Evolutionary conservation across 2,797 vertebrate species (phyloP), one percentile per base, ranked within the genome.

Genomic region (Microchirus variegatus): DNA sequence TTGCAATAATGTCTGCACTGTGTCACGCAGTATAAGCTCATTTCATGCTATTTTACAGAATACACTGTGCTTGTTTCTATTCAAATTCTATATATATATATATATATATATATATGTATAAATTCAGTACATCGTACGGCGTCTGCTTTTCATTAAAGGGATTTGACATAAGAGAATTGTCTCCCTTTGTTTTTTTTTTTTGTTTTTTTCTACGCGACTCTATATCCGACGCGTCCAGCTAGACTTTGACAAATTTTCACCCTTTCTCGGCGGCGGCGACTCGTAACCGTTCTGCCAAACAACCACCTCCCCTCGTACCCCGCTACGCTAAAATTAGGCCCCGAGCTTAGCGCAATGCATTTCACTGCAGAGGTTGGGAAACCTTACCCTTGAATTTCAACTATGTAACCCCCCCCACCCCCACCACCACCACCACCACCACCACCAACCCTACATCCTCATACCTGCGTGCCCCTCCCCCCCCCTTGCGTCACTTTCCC

Each of bases 351-450:
- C 38, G 70, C 78, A 83, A 82, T 82, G 75, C 76, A 82, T 86
- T 81, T 82, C 82, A 81, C 77, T 85, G 88, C 87, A 89, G 87
- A 81, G 89, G 87, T 81, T 84, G 56, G 81, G 92, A 92, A 93
- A 94, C 91, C 81, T 91, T 90, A 92, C 84, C 86, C 88, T 54
- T 88, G 86, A 85, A 92, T 93, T 82, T 82, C 63, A 92, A 84
- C 79, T 81, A 92, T 92, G 86, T 64, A 51, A 53, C 64, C 75
- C 75, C 38, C 26, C 61, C 73, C n/a, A n/a, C n/a, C n/a, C n/a
- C n/a, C n/a, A n/a, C n/a, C n/a, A n/a, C n/a, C 70, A 0, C n/a
- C 44, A 2, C 14, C 42, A 2, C 42, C 42, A 4, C 42, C 15
- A 15, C 41, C 41, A 9, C 9, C 12, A 6, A 11, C 15, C n/a